Evolutionary conservation across 2,888 invertebrate species (phyloP), one percentile per base, ranked within the genome.

Genomic region (Blomia tropicalis): DNA sequence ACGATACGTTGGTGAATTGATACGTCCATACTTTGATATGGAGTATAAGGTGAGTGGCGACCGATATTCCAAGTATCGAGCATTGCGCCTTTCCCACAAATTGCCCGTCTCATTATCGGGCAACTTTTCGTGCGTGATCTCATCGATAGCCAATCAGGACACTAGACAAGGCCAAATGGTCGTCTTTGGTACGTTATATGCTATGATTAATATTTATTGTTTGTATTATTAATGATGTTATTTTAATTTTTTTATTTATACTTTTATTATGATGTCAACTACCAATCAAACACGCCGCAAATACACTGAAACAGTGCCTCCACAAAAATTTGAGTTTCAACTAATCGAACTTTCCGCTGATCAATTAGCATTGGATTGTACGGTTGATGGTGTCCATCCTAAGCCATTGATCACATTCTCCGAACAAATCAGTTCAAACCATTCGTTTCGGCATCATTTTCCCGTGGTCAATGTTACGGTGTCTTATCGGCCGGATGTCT

Each of bases 121-220:
- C 32, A 63, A 47, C 19, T 65, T 58, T 25, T 32, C 60, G 2
- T 65, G 65, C 58, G 32, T 44, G 2, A 59, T 65, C 14, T 47
- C 60, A 22, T 65, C 65, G 14, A 25, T 65, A n/a, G 65, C 63
- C 11, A 43, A 51, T 43, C 64, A 61, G n/a, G 63, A 63, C 32
- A 23, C 29, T 19, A 41, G 62, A n/a, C 56, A 60, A 44, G 53
- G 47, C 25, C 53, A 51, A 41, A 29, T 64, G 44, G 41, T 62
- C 31, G 56, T 64, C 25, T 64, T 62, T 62, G 64, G 64, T 43
- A 36, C 22, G 63, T 54, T 5, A 19, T 59, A 19, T 36, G 36
- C n/a, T 54, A 19, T 7, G 4, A 19, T 31, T 27, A 30, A 17
- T 5, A 43, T 22, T 63, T 23, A 31, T 58, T 59, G 43, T 25